Base-by-base conservation (phyloP, 1,140 invertebrate genomes). In the Pygmarrhopalites habei region DNA sequence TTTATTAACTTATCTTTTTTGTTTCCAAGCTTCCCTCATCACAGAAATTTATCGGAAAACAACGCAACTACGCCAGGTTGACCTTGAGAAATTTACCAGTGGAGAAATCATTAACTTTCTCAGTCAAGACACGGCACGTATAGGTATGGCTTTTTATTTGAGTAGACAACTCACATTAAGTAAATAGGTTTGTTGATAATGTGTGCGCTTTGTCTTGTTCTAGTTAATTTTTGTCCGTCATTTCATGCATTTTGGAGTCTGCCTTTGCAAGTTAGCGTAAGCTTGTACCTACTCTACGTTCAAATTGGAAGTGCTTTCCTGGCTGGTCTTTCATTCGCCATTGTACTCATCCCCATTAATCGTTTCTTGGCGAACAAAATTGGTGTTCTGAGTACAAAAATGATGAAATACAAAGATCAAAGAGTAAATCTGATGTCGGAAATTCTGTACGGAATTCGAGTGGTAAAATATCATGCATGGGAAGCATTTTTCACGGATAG, bases 101-200 rank as follows among this genome's bases (percentile, higher is more conserved):
- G 92, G 92, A 1, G 88, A 97, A 80, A 87, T 98, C 28, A 83
- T 96, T 0, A 99, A 98, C 78, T 92, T 94, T 70, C 95, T 98
- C 87, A 96, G 91, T 30, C 95, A 91, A 1, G 96, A 99, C 76
- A 87, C 87, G 0, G 60, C 58, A 41, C n/a, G 63, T 56, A 65
- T 65, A 12, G n/a, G n/a, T n/a, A n/a, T n/a, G n/a, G n/a, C n/a
- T n/a, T n/a, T n/a, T n/a, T n/a, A n/a, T n/a, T n/a, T n/a, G n/a
- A n/a, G n/a, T n/a, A n/a, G n/a, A n/a, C n/a, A n/a, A n/a, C n/a
- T n/a, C 14, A n/a, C n/a, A n/a, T n/a, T n/a, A n/a, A 14, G 12
- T 43, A 14, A 43, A 43, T 43, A n/a, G 41, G 12, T 43, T 43
- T 43, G 91, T 30, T 95, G 58, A 66, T 49, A 7, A 60, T 23